Evolutionary conservation across 2,797 vertebrate species (phyloP), one percentile per base, ranked within the genome.

Genomic region (Sparidentex hasta): DNA sequence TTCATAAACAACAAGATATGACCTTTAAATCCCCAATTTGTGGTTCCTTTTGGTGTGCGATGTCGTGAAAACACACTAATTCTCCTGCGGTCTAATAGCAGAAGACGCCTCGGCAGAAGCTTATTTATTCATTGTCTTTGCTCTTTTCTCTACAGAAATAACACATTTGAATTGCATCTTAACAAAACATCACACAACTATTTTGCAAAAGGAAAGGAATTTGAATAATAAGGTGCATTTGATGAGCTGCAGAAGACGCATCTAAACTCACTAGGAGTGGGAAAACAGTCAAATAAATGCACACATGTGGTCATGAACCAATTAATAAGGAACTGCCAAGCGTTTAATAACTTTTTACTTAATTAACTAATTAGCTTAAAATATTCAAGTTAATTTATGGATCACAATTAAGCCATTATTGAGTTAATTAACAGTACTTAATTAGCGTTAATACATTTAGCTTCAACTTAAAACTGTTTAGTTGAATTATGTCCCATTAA

Each of bases 1-100:
- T 72, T 76, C 61, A 78, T 77, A 72, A 71, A 62, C 65, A 64
- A 25, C 41, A 69, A 73, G 61, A 74, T 47, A 9, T 77, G 84
- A 90, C 88, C 85, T 90, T 91, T 89, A 79, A 81, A 79, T 70
- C 51, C 29, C 44, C 65, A 82, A 65, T 76, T 73, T 80, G 68
- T 43, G 50, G 7, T 43, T 78, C 41, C n/a, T 62, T 33, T 81
- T 74, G 27, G 46, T 23, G 38, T 33, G 21, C 2, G 5, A 18
- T 21, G 41, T 52, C 41, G 5, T 21, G n/a, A 77, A 82, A 77
- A 82, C 25, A 54, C 43, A 67, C 23, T 20, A 27, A 47, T 66
- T 72, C 58, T 70, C 58, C 9, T 12, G 27, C 20, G 21, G 17
- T 20, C 4, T 43, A 17, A 72, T 17, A 27, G 7, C 14, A 67